These are phyloP conservation scores for Oreochromis aureus DNA, from an alignment of 2,113 vertebrate genomes.

Conservation along the genomic window DNA sequence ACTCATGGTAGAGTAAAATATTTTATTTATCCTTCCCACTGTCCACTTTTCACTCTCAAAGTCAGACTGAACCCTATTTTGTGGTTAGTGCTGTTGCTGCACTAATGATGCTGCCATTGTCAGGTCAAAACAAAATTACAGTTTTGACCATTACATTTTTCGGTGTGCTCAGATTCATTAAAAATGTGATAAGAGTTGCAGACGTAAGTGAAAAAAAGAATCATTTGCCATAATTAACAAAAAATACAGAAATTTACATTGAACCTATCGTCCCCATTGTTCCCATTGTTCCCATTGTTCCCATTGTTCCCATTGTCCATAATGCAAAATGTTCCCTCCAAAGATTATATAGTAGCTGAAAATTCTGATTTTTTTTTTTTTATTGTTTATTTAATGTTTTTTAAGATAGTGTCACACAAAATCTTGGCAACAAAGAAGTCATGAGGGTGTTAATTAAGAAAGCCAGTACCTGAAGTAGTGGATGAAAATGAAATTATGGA, in stretches of 20 bases:
- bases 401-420: not conserved
- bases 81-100: not conserved
- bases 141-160: not conserved
- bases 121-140: rapidly evolving
- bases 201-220: not conserved
- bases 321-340: not conserved
- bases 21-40: not conserved
- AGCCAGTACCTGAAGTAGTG: not conserved
- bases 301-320: not conserved
- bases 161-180: not conserved
- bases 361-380: not conserved
- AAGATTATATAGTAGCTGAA: not conserved
- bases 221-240: not conserved
- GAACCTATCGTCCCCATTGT: not conserved
- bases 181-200: not conserved
- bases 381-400: rapidly evolving
- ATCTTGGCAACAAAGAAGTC: not conserved
- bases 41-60: not conserved
- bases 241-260: not conserved
- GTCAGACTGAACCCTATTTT: not conserved
- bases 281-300: not conserved
- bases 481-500: not conserved
- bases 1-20: not conserved
- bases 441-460: not conserved
- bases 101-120: not conserved